Evolutionary conservation across 2,113 vertebrate genomes (phyloP).

Genomic region (Nerophis lumbriciformis): DNA sequence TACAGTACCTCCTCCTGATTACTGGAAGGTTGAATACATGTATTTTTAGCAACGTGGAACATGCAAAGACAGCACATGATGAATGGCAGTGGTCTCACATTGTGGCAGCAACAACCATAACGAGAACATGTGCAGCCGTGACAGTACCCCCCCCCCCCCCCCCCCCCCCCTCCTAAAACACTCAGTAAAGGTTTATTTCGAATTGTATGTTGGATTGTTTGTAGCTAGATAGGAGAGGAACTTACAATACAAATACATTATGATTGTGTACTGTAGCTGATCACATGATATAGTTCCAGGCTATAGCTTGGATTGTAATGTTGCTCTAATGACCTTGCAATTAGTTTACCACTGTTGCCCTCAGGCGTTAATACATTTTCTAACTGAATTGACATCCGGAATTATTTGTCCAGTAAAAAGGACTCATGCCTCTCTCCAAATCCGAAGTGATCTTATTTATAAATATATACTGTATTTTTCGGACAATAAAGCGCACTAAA

Average conservation of each 20-base stretch:
- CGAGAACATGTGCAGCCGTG: conserved; percentile 37
- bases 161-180: conserved; percentile 20
- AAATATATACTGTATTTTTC: no score
- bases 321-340: conserved; percentile 1
- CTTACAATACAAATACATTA: background rate
- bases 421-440: background rate
- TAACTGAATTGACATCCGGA: conserved; percentile 2
- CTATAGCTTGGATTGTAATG: background rate
- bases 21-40: conserved; percentile 26
- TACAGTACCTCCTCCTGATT: conserved; percentile 34
- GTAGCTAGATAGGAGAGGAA: background rate
- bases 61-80: conserved; percentile 34
- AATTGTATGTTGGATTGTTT: background rate
- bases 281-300: background rate
- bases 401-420: conserved; percentile 4
- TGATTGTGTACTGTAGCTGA: background rate
- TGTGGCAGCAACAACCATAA: conserved; percentile 43
- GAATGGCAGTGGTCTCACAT: conserved; percentile 39
- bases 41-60: conserved; percentile 52
- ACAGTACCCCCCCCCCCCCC: conserved; percentile 35
- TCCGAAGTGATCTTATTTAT: no score
- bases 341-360: background rate
- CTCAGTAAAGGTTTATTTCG: conserved; percentile 2
- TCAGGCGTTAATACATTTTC: conserved; percentile 8
- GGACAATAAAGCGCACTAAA: no score